Base-by-base conservation (phyloP, 2,113 vertebrate genomes). In the Pedetes capensis region DNA sequence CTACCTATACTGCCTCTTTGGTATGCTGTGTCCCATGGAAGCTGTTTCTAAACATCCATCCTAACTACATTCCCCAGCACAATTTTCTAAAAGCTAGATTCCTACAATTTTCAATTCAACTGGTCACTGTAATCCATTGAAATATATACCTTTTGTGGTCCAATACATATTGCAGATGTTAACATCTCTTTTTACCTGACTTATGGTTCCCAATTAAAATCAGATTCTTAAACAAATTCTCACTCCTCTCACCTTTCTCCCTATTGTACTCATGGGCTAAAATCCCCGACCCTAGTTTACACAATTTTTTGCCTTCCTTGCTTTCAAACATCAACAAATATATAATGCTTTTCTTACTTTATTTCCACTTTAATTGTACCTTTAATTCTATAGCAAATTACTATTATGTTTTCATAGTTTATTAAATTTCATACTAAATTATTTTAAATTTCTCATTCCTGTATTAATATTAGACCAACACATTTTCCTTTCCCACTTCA, bases 401-500 rank as follows among this genome's bases (percentile, higher is more conserved):
- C 3, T 69, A n/a, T n/a, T n/a, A n/a, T n/a, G 5, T 63, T 78
- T 49, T 81, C 37, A 63, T 17, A 88, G 64, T 74, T 80, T 8
- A 61, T 69, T 80, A 39, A n/a, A 20, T 89, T 49, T 69, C 1
- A 34, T 22, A 66, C 39, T 72, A 59, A 66, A 49, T 74, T 83
- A 83, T 44, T 92, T 83, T 66, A 87, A 72, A 90, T 61, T 64
- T 90, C 29, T 93, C 42, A 79, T 37, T 3, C 71, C 12, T 23
- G 29, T 68, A 85, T 94, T 91, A 87, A 51, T 57, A 89, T 57
- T 89, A 74, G 74, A 27, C 9, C 74, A 94, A 72, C 92, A 72
- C 39, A 59, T 78, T 81, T 83, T 34, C 11, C 47, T 94, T 71
- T 25, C 39, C 29, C 32, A 71, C 27, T 63, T 89, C 34, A 71